Evolutionary conservation across 35 echinoderm and acorn worm genomes (phyloP).

Genomic region (Ophiothrix spiculata): DNA sequence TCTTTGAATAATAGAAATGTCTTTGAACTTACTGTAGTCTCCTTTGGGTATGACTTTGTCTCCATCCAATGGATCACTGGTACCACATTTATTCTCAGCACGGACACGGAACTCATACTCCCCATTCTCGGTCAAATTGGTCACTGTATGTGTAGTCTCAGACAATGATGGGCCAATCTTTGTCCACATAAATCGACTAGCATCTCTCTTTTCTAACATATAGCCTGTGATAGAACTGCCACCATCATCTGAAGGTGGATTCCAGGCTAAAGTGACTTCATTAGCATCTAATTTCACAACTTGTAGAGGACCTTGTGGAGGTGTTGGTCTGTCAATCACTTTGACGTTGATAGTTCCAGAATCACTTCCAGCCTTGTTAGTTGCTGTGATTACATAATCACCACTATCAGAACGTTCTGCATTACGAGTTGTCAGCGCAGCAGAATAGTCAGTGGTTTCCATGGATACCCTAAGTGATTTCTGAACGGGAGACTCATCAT

Average conservation of each 20-base stretch:
- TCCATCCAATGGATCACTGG: constrained; percentile 91
- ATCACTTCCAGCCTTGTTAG: constrained; percentile 89
- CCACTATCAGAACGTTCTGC: constrained; percentile 83
- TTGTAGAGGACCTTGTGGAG: constrained; percentile 84
- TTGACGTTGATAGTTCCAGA: constrained; percentile 66
- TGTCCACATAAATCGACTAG: constrained; percentile 63
- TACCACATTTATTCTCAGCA: constrained; percentile 97
- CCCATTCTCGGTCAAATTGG: constrained; percentile 68
- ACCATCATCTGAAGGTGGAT: constrained; percentile 78
- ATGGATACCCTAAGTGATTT: constrained; percentile 58
- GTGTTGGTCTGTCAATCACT: constrained; percentile 82
- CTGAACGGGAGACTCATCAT: constrained; percentile 32
- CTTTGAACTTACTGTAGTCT: constrained; percentile 81
- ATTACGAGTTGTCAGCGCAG: constrained; percentile 57
- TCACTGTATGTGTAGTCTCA: constrained; percentile 63
- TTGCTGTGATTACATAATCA: constrained; percentile 69
- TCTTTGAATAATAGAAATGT: too few species aligned
- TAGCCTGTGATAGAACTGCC: constrained; percentile 84
- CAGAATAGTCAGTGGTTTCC: constrained; percentile 54
- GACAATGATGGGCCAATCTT: constrained; percentile 71
- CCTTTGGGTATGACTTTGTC: constrained; percentile 82
- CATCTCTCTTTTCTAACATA: constrained; percentile 86
- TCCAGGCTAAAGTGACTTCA: constrained; percentile 81
- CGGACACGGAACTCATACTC: constrained; percentile 98
- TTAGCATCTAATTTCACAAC: constrained; percentile 59